Conservation (phyloP, 2,888 invertebrate genomes). For the Cinara cedri region DNA sequence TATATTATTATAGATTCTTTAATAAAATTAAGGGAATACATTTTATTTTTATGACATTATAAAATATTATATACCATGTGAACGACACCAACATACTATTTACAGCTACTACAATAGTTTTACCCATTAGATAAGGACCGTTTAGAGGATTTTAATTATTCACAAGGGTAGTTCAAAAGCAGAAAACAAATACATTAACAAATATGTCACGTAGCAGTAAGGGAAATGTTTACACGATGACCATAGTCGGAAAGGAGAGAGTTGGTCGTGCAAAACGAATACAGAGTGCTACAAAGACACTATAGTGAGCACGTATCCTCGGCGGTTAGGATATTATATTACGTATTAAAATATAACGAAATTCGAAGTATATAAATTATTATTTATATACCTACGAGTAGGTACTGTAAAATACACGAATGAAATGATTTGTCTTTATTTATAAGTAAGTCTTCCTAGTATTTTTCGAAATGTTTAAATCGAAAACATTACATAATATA, state of each 20-base stretch:
- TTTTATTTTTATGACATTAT: background rate
- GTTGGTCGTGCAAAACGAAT: constrained; percentile 29
- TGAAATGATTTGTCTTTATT: no score
- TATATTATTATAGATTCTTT: no score
- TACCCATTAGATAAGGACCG: background rate
- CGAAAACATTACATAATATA: no score
- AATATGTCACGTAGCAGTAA: constrained; percentile 23
- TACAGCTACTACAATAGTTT: background rate
- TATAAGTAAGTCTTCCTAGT: no score
- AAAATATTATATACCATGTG: background rate
- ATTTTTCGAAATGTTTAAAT: background rate
- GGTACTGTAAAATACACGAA: no score
- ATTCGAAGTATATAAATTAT: background rate
- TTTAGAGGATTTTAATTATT: background rate
- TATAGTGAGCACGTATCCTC: background rate
- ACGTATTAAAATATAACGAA: background rate
- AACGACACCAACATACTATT: background rate
- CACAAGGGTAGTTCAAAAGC: background rate
- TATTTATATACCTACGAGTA: background rate
- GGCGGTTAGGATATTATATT: background rate
- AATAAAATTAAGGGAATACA: no score
- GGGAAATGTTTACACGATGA: constrained; percentile 34
- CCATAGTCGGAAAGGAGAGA: constrained; percentile 40
- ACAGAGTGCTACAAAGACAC: constrained; percentile 28
- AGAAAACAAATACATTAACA: constrained; percentile 12